These are phyloP conservation scores for Drosophila sulfurigaster DNA, from an alignment of 1,140 invertebrate species.

Conservation along the genomic window DNA sequence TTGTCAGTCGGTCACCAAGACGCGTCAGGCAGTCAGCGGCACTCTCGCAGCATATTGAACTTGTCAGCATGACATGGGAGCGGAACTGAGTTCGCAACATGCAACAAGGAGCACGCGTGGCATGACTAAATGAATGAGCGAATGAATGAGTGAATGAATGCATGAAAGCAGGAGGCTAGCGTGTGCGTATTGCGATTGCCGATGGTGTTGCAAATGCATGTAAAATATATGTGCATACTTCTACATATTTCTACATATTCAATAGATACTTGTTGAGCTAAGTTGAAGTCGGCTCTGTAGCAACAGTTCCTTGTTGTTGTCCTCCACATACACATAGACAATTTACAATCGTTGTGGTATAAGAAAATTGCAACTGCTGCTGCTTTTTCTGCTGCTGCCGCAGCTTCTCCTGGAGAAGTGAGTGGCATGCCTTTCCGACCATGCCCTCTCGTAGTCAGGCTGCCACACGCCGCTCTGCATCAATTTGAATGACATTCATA, in stretches of 20 bases:
- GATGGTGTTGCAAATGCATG: conserved; percentile 66
- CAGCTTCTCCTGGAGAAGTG: conserved; percentile 50
- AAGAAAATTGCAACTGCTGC: conserved; percentile 75
- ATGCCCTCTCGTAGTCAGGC: background rate
- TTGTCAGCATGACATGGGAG: conserved; percentile 68
- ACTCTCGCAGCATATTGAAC: conserved; percentile 61
- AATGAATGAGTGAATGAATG: conserved; percentile 50
- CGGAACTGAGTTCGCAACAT: conserved; percentile 53
- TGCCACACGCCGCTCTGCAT: conserved; percentile 63
- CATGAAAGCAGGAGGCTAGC: conserved; percentile 44
- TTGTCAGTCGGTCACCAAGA: conserved; percentile 10
- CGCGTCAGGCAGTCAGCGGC: background rate
- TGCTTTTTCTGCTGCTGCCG: conserved; percentile 30
- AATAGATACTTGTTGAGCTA: conserved; percentile 68
- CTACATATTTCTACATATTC: too few relatives aligned
- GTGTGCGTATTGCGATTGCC: conserved; percentile 69
- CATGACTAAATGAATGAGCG: conserved; percentile 55
- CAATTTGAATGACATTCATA: conserved; percentile 82
- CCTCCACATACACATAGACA: background rate
- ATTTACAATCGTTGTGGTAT: conserved; percentile 14
- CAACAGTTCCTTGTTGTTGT: conserved; percentile 46
- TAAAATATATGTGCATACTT: conserved; percentile 62
- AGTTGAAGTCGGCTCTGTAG: conserved; percentile 37
- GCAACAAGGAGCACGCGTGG: conserved; percentile 15
- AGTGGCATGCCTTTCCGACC: conserved; percentile 42